Evolutionary conservation across 1,140 invertebrate species (phyloP), one percentile per base, ranked within the genome.

Genomic region (Drosophila sproati): DNA sequence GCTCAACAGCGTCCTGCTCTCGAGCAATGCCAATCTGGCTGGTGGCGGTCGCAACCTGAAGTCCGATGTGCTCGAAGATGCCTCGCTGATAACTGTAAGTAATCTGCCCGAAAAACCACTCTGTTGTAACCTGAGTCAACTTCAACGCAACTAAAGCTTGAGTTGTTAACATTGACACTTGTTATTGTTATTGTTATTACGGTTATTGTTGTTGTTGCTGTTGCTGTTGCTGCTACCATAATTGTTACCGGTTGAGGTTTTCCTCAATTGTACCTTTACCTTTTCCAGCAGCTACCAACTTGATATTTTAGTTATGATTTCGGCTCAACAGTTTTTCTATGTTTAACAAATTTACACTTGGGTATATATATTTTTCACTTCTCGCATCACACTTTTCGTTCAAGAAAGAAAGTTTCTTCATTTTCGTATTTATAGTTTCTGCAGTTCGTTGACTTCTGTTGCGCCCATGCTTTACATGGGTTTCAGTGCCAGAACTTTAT

Each of bases 31-130:
- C 20, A 92, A 92, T 50, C 66, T 92, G 62, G 88, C 91, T 7
- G 91, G 91, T 32, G 88, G 77, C 4, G 91, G 91, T 0, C 71
- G 91, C 10, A 92, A 92, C 64, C 82, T 92, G 10, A 92, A 92
- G 63, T 92, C 91, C 2, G 91, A 92, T 63, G 88, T 92, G 60
- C 86, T 92, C n/a, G 91, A 92, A 54, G 91, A 92, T 83, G 91
- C 91, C 43, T 92, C 91, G 20, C 73, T 92, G 56, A 92, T 92
- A 77, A 92, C 91, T 88, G 91, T 92, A 89, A 87, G 89, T 76
- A 41, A 32, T 39, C 39, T 59, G 41, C 34, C 69, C 55, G 35
- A 51, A 39, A 50, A 48, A 54, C 57, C 10, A 34, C 43, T 20
- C 5, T 32, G 31, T 29, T n/a, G 6, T 29, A 35, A 43, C 43